A percentile compares a stretch with the other conserved stretches of the same genome.
Conservation (phyloP, 2,113 vertebrate genomes). For the Pardalotus punctatus region DNA sequence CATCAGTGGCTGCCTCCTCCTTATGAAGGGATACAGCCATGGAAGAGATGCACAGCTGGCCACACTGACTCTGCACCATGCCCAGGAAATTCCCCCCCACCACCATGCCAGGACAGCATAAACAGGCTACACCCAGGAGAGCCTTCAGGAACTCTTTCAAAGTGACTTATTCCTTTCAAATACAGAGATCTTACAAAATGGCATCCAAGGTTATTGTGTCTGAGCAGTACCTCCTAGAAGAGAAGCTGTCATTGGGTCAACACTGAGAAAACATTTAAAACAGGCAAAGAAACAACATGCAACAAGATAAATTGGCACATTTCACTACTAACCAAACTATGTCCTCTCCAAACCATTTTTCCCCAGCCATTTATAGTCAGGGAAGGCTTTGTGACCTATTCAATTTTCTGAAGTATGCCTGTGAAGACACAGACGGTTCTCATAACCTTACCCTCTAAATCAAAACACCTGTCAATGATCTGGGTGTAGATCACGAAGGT, state of each 20-base stretch:
- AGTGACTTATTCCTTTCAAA: not conserved
- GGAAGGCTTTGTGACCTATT: not conserved
- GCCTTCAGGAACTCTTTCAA: not conserved
- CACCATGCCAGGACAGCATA: not conserved
- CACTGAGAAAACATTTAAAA: not conserved
- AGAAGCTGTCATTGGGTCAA: not conserved
- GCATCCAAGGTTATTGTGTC: not conserved
- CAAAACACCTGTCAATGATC: not conserved
- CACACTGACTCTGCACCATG: not conserved
- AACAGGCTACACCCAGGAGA: not conserved
- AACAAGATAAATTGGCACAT: not conserved
- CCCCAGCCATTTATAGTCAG: not conserved
- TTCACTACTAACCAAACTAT: not conserved
- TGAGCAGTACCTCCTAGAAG: not conserved
- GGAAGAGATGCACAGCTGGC: not conserved
- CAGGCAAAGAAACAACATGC: not conserved
- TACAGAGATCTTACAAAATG: not conserved
- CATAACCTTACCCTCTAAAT: not conserved
- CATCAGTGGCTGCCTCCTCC: not conserved
- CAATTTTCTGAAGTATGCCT: not conserved
- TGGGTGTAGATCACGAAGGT: not conserved
- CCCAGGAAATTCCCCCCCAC: not conserved
- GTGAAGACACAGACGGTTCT: not conserved
- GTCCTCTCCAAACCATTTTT: not conserved
- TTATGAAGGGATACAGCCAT: not conserved